phyloP scores from a whole-genome alignment of 37 sponge, comb jelly and placozoan genomes.

The Ianthella basta region DNA sequence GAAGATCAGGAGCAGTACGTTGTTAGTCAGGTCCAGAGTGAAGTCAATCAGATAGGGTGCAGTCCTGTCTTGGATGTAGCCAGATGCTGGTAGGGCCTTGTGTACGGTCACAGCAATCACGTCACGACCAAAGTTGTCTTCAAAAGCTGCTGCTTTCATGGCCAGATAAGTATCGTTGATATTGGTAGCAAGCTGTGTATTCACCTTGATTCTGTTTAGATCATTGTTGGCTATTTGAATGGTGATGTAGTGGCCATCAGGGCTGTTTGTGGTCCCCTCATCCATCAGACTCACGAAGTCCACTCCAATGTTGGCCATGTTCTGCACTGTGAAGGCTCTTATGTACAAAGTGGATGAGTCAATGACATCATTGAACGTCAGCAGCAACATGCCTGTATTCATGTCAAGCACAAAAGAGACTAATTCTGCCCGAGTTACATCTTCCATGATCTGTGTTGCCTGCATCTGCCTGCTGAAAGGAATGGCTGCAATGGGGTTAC shows the following conservation, averaged over 20 bases:
- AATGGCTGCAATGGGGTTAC: slow-evolving; percentile 51
- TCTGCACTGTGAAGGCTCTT: slow-evolving; percentile 73
- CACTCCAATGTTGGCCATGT: slow-evolving; percentile 10
- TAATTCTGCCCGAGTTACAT: slow-evolving; percentile 61
- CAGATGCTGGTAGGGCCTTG: slow-evolving; percentile 58
- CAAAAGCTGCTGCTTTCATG: slow-evolving; percentile 76
- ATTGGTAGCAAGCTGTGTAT: slow-evolving; percentile 60
- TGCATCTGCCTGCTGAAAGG: slow-evolving; percentile 35
- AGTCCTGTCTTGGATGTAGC: slow-evolving; percentile 62
- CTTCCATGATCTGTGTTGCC: slow-evolving; percentile 51
- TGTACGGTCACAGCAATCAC: slow-evolving; percentile 58
- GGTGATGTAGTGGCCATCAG: slow-evolving; percentile 80
- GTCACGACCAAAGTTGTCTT: slow-evolving; percentile 73
- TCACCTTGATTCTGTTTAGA: slow-evolving; percentile 75
- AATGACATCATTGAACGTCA: slow-evolving; percentile 95
- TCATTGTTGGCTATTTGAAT: slow-evolving; percentile 68
- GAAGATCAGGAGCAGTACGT: slow-evolving; percentile 68
- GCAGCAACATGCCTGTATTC: slow-evolving; percentile 69
- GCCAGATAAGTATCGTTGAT: slow-evolving; percentile 59
- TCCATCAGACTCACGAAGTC: slow-evolving; percentile 56
- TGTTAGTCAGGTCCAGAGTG: slow-evolving; percentile 65
- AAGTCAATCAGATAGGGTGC: slow-evolving; percentile 69
- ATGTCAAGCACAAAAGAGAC: slow-evolving; percentile 79
- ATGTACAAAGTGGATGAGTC: slow-evolving; percentile 68
- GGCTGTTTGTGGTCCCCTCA: slow-evolving; percentile 59